Base-by-base conservation (phyloP, 2,888 invertebrate genomes). In the Agrotis clavis region DNA sequence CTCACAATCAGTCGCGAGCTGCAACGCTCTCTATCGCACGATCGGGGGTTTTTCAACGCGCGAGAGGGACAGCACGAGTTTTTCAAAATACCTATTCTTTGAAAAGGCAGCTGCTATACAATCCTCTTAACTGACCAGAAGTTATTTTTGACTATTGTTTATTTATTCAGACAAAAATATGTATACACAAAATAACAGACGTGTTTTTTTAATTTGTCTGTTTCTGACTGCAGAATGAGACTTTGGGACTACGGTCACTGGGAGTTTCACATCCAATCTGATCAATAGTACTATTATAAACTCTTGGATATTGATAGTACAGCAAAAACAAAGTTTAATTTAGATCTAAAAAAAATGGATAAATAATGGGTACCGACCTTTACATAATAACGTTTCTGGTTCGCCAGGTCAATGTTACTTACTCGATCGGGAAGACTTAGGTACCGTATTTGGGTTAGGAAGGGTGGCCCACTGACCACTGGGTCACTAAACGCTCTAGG, bases 91-190 rank as follows among this genome's bases (percentile, higher is more conserved):
- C n/a, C n/a, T n/a, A n/a, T n/a, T n/a, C n/a, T n/a, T n/a, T n/a
- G n/a, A n/a, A n/a, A n/a, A n/a, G n/a, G n/a, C n/a, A n/a, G n/a
- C n/a, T n/a, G n/a, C n/a, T n/a, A n/a, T n/a, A n/a, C n/a, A n/a
- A n/a, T n/a, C n/a, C n/a, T n/a, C n/a, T n/a, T n/a, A 25, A 51
- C 71, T 67, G 47, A 56, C 35, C 41, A 25, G 30, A 30, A 45
- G 30, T 35, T 74, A 76, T 63, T 77, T 76, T 62, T 35, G 51
- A 25, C 16, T 51, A 41, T n/a, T n/a, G n/a, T n/a, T n/a, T n/a
- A n/a, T n/a, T n/a, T n/a, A n/a, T n/a, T n/a, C n/a, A n/a, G n/a
- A n/a, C n/a, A n/a, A n/a, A n/a, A n/a, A n/a, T n/a, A n/a, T n/a
- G n/a, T n/a, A n/a, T n/a, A n/a, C n/a, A n/a, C n/a, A n/a, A n/a